A percentile compares a stretch with the other conserved stretches of the same genome.
Evolutionary conservation across 2,113 vertebrate genomes (phyloP).

Genomic region (Tetraodon nigroviridis): DNA sequence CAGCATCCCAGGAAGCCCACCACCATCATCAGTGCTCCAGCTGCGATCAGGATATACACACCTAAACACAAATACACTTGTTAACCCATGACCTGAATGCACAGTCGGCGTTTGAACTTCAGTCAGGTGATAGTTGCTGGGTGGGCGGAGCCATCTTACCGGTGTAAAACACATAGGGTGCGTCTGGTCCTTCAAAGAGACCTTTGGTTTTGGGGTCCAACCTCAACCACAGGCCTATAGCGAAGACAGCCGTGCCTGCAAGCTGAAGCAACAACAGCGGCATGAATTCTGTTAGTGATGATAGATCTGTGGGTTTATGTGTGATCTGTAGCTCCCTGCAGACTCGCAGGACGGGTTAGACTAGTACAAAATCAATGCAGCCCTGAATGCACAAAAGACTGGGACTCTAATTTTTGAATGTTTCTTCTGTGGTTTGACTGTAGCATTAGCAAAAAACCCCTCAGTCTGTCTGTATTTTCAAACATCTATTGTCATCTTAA

Average conservation of each 20-base stretch:
- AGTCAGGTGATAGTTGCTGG: not conserved
- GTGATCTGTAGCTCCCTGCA: not conserved
- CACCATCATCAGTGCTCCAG: conserved; percentile 94
- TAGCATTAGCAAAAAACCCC: conserved; percentile 3
- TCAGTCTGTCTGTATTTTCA: not conserved
- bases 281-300: not conserved
- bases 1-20: conserved; percentile 97
- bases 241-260: conserved; percentile 62
- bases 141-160: conserved; percentile 33
- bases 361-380: not conserved
- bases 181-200: conserved; percentile 58
- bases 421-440: not conserved
- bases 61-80: conserved; percentile 66
- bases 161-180: conserved; percentile 62
- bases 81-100: not conserved
- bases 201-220: conserved; percentile 63
- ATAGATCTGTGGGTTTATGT: not conserved
- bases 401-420: not conserved
- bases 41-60: conserved; percentile 90
- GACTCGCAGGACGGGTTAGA: not conserved
- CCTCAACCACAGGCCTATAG: conserved; percentile 60
- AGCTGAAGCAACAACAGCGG: conserved; percentile 42
- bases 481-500: conserved; percentile 4
- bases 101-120: not conserved
- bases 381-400: not conserved